Base-by-base conservation (phyloP, 2,113 vertebrate genomes). In the Blennius ocellaris region DNA sequence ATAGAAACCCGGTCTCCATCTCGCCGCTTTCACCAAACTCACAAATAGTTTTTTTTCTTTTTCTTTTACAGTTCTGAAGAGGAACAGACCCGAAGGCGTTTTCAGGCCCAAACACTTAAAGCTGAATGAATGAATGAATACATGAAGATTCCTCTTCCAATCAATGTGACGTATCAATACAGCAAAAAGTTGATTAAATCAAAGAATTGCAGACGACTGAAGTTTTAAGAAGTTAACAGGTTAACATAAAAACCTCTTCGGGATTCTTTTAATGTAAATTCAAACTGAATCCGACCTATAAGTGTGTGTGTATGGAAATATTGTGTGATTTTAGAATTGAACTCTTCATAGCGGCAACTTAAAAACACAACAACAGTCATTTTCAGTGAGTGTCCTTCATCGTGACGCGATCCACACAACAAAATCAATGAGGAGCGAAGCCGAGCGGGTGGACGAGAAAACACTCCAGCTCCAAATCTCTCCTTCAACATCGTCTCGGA, bases 1-100 rank as follows among this genome's bases (percentile, higher is more conserved):
- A 90, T 87, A 90, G 68, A 90, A 87, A 89, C 67, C 74, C 11
- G 21, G 62, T 88, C 30, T 83, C 77, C 71, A 52, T 81, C 11
- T 79, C 57, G 58, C 47, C 7, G 45, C 60, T 58, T 17, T 68
- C 60, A 72, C 55, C 48, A 68, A 49, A 72, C 68, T 49, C 79
- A 84, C 75, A 54, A 7, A 62, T 61, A 47, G 40, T 61, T 53
- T 51, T 67, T 67, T 55, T 48, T 74, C 47, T 44, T 56, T 16
- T 78, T 59, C 75, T 70, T 68, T 51, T 45, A 82, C 52, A 77
- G 51, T 70, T 84, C 45, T 62, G 67, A 81, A 51, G 60, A 81
- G 52, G 39, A 79, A 37, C 21, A 40, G 62, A 45, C 58, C 11
- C 30, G 40, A 21, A 59, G 16, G n/a, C 30, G 49, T 43, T 49